Evolutionary conservation across 2,888 invertebrate species (phyloP), one percentile per base, ranked within the genome.

Genomic region (Minunthozetes semirufus): DNA sequence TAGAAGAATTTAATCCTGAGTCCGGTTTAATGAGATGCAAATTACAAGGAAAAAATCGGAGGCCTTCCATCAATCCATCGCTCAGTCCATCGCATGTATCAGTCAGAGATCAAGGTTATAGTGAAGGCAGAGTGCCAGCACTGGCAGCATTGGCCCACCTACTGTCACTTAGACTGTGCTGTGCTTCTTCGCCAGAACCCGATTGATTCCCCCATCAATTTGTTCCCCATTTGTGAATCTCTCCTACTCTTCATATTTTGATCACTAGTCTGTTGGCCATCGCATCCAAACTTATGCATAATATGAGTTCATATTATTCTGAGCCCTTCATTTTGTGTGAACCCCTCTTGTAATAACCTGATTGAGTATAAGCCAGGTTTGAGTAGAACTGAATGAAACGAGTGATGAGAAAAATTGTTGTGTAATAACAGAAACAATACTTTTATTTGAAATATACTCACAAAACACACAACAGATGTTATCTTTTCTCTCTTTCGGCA

Each of bases 351-450:
- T 72, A 15, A 56, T 72, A 53, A 50, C 50, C 72, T 53, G 50
- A 56, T 61, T 61, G 61, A 61, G 61, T 61, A 33, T 68, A 68
- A 68, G 68, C 68, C 68, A 68, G 68, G 68, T 68, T 22, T 68
- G 68, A 68, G 42, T 68, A 50, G 50, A 70, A 25, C 22, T 19
- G n/a, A 50, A 38, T 42, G 50, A 71, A 71, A 42, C 9, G 33
- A 56, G 56, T 72, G 56, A 72, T 72, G 53, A 72, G 50, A 72
- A 72, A 72, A 72, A 72, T 42, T 68, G 68, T 68, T 68, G 19
- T 68, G 68, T 22, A 68, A 68, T 42, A 22, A 42, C 42, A 42
- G 68, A 68, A 68, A 68, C 68, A 68, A 68, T 68, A 22, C 33
- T 61, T 61, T 61, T 42, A 42, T 42, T 42, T 38, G 68, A 68